These are phyloP conservation scores for Lasius platythorax DNA, from an alignment of 2,888 invertebrate species.

Conservation along the genomic window DNA sequence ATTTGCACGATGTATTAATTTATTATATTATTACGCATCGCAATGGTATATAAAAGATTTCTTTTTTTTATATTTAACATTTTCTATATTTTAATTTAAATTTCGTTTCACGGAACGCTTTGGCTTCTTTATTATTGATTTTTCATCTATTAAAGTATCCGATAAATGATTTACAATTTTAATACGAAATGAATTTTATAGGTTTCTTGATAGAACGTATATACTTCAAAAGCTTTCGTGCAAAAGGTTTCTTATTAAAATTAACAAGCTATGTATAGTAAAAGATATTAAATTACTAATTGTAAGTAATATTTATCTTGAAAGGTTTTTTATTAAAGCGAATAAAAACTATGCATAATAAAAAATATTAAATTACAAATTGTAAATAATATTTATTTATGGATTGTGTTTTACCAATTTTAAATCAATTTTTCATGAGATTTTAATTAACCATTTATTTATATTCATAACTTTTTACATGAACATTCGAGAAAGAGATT, in stretches of 20 bases:
- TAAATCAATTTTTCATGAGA: not conserved
- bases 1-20: not conserved
- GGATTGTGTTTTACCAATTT: not conserved
- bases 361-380: not conserved
- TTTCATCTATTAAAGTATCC: not conserved
- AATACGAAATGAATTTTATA: not conserved
- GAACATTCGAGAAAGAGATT: not conserved
- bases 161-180: conserved; percentile 8
- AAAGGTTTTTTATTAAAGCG: not conserved
- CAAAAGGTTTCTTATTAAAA: not conserved
- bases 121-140: not conserved
- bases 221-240: not conserved
- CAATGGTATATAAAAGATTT: not conserved
- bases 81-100: not conserved
- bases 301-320: not conserved
- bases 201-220: not conserved
- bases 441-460: not conserved
- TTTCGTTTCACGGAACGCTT: not conserved
- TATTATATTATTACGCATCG: not conserved
- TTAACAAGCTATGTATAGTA: not conserved
- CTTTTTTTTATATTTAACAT: not conserved
- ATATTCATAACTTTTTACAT: not conserved
- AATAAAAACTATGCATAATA: not conserved
- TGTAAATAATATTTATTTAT: not conserved
- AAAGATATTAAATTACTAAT: conserved; percentile 2